Evolutionary conservation across 2,113 vertebrate species (phyloP).

Genomic region (Epinephelus cyanopodus): DNA sequence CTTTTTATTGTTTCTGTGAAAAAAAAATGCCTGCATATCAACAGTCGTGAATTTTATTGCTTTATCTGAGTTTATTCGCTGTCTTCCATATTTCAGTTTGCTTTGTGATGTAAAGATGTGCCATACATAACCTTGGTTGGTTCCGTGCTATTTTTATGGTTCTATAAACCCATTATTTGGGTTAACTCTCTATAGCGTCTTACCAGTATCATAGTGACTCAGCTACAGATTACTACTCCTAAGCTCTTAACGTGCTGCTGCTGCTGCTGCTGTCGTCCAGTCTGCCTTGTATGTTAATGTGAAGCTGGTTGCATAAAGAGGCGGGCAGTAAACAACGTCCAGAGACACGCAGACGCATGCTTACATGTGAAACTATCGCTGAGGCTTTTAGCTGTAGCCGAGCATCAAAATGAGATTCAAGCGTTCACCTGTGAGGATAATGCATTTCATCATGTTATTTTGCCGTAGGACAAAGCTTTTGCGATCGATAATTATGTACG

Average conservation of each 20-base stretch:
- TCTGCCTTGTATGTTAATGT: constrained; percentile 54
- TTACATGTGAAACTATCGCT: constrained; percentile 15
- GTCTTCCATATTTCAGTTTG: constrained; percentile 43
- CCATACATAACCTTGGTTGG: constrained; percentile 63
- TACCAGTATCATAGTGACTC: constrained; percentile 52
- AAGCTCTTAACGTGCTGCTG: constrained; percentile 52
- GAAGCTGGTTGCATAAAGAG: constrained; percentile 45
- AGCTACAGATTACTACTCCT: constrained; percentile 48
- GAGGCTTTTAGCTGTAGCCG: constrained; percentile 30
- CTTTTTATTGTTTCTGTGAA: constrained; percentile 45
- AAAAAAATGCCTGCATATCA: constrained; percentile 49
- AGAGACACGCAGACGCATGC: constrained; percentile 27
- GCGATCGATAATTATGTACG: constrained; percentile 32
- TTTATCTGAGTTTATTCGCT: constrained; percentile 40
- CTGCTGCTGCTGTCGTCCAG: constrained; percentile 27
- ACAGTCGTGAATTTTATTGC: constrained; percentile 24
- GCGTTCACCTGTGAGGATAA: constrained; percentile 7
- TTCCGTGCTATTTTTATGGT: constrained; percentile 59
- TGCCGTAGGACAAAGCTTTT: constrained; percentile 52
- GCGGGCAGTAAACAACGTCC: constrained; percentile 27
- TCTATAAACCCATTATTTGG: constrained; percentile 44
- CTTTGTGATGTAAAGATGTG: constrained; percentile 70
- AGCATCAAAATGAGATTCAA: constrained; percentile 25
- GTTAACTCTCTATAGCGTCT: constrained; percentile 45
- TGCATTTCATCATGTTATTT: constrained; percentile 43